These are phyloP conservation scores for Busseola fusca DNA, from an alignment of 2,888 invertebrate species.

Conservation along the genomic window DNA sequence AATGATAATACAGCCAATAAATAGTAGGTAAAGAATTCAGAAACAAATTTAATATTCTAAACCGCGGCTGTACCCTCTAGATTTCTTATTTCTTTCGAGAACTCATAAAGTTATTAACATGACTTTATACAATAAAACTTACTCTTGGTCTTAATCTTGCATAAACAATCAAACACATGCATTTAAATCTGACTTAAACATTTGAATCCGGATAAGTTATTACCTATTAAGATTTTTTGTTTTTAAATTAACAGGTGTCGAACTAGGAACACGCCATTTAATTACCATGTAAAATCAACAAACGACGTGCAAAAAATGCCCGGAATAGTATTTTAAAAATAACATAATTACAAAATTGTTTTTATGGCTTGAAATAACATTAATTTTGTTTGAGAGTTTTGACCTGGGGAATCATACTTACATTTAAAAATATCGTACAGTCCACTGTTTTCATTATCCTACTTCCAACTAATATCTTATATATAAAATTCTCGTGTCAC, in stretches of 20 bases:
- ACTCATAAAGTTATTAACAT: neutral
- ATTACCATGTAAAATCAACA: conserved; percentile 20
- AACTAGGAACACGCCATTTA: conserved; percentile 8
- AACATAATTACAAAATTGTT: neutral
- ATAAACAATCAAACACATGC: neutral
- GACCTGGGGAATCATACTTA: neutral
- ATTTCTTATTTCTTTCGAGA: neutral
- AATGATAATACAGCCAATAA: conserved; percentile 41
- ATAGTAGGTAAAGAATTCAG: conserved; percentile 8
- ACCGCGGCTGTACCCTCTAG: neutral
- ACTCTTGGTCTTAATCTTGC: neutral
- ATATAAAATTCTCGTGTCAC: no score
- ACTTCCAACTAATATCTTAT: neutral
- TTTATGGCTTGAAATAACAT: neutral
- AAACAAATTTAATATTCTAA: neutral
- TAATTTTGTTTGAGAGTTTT: conserved; percentile 3
- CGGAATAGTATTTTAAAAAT: conserved; percentile 6
- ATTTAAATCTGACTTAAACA: neutral
- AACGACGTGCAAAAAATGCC: conserved; percentile 16
- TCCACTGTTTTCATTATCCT: neutral
- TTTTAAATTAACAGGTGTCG: neutral
- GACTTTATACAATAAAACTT: neutral
- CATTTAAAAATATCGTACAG: neutral
- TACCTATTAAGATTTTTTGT: neutral
- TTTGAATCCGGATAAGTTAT: neutral